Conservation (phyloP, 2,888 invertebrate genomes). For the Ophioninae sp. region DNA sequence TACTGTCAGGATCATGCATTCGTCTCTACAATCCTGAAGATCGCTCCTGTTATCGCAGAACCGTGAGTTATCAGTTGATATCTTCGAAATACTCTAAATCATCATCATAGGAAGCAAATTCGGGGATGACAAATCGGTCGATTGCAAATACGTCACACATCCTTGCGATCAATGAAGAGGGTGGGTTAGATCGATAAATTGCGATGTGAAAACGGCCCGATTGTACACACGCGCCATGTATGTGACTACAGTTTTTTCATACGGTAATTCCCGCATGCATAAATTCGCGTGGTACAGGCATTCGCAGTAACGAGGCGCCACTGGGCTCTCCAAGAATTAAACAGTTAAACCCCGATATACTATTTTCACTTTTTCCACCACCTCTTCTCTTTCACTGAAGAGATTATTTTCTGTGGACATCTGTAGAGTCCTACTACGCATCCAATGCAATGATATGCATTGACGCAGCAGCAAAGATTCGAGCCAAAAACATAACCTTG, state of each 20-base stretch:
- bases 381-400: too few relatives aligned
- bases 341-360: not conserved
- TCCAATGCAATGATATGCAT: too few relatives aligned
- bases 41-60: constrained; percentile 89
- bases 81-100: not conserved
- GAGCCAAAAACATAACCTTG: too few relatives aligned
- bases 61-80: constrained; percentile 86
- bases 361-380: too few relatives aligned
- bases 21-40: constrained; percentile 89
- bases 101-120: not conserved
- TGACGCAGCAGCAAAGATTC: too few relatives aligned
- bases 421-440: too few relatives aligned
- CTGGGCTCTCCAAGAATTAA: not conserved
- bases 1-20: constrained; percentile 90
- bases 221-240: not conserved
- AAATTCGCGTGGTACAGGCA: not conserved
- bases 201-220: constrained; percentile 10
- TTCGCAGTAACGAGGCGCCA: not conserved
- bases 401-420: too few relatives aligned
- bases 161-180: constrained; percentile 32
- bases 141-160: not conserved
- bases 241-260: not conserved
- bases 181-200: constrained; percentile 52
- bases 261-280: not conserved
- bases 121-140: not conserved